These are phyloP conservation scores for Euura lappo DNA, from an alignment of 1,140 invertebrate species.

Conservation along the genomic window DNA sequence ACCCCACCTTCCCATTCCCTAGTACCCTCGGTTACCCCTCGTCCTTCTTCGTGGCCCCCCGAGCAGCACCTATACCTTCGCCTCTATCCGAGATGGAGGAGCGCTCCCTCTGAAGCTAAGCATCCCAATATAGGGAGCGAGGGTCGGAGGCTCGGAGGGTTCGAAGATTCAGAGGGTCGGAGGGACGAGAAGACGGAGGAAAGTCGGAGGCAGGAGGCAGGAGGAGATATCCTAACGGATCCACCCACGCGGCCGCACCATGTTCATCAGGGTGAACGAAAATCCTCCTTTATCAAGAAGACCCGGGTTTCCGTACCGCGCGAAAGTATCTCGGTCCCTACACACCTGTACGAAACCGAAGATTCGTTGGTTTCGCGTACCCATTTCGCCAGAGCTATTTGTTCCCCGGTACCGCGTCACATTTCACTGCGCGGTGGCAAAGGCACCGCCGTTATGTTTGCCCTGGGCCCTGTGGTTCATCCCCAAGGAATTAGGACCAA, in stretches of 20 bases:
- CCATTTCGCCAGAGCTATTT: background rate
- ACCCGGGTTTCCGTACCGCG: background rate
- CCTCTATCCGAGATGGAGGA: constrained; percentile 5
- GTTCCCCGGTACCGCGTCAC: background rate
- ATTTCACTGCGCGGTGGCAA: background rate
- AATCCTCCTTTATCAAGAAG: constrained; percentile 7
- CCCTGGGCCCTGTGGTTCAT: background rate
- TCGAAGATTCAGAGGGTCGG: background rate
- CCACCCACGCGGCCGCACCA: constrained; percentile 28
- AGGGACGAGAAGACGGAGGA: background rate
- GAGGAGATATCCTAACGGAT: background rate
- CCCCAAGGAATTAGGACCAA: background rate
- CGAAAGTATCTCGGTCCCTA: background rate
- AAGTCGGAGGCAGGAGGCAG: background rate
- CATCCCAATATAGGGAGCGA: constrained; percentile 2
- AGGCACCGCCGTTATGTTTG: background rate
- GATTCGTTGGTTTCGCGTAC: background rate
- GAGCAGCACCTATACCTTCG: background rate
- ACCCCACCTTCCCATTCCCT: background rate
- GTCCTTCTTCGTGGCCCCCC: background rate
- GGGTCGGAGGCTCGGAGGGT: background rate
- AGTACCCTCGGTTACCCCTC: background rate
- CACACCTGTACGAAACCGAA: background rate
- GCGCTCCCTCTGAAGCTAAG: background rate
- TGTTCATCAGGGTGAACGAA: constrained; percentile 45